Evolutionary conservation across 1,140 invertebrate genomes (phyloP).

Genomic region (Leptonema lineaticorne): DNA sequence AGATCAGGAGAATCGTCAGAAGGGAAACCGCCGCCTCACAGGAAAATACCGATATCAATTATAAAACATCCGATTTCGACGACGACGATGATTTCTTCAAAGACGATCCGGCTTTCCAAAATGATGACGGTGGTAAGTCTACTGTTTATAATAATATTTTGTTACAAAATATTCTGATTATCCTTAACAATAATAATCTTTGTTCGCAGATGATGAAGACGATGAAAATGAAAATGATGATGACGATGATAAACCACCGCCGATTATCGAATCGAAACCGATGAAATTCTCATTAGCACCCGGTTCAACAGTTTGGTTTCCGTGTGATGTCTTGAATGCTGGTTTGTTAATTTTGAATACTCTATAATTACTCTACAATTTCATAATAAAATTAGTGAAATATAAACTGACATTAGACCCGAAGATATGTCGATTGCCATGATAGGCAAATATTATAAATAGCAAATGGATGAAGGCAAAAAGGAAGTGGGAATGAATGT

Average conservation of each 20-base stretch:
- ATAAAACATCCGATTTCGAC: not conserved
- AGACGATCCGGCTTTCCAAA: not conserved
- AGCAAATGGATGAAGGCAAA: too few relatives aligned
- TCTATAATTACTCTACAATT: not conserved
- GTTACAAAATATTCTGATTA: not conserved
- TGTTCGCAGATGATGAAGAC: constrained; percentile 5
- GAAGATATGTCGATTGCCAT: too few relatives aligned
- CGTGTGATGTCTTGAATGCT: constrained; percentile 46
- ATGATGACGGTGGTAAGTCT: constrained; percentile 26
- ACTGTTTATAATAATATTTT: not conserved
- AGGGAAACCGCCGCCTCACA: not conserved
- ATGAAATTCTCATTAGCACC: constrained; percentile 38
- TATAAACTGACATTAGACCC: too few relatives aligned
- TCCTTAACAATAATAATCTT: not conserved
- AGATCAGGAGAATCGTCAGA: not conserved
- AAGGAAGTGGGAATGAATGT: too few relatives aligned
- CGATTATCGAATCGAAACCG: constrained; percentile 8
- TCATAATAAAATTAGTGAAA: too few relatives aligned
- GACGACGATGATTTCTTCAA: not conserved
- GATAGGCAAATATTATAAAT: too few relatives aligned
- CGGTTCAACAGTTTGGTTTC: constrained; percentile 46
- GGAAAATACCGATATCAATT: not conserved
- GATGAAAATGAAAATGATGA: not conserved
- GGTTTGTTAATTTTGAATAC: constrained; percentile 35
- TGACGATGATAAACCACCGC: constrained; percentile 1